A percentile compares a stretch with the other conserved stretches of the same genome.
Evolutionary conservation across 2,888 invertebrate species (phyloP).

Genomic region (Epicampocera succincta): DNA sequence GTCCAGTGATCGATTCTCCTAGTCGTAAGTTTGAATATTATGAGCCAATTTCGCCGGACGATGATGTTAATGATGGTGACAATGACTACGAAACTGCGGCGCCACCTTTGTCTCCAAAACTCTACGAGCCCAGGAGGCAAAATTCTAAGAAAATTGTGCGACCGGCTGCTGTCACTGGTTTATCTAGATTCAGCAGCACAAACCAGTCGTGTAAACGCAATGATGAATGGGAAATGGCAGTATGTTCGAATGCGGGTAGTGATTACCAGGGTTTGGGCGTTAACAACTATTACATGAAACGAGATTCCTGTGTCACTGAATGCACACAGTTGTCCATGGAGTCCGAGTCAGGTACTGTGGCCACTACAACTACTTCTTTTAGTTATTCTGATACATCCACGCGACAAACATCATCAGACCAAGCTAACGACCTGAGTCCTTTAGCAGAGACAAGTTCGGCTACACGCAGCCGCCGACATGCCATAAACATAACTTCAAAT

Average conservation of each 20-base stretch:
- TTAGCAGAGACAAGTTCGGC: slow-evolving; percentile 38
- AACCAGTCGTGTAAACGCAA: slow-evolving; percentile 56
- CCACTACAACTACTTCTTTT: slow-evolving; percentile 79
- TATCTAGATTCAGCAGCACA: slow-evolving; percentile 43
- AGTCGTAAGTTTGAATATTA: slow-evolving; percentile 80
- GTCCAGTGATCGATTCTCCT: slow-evolving; percentile 74
- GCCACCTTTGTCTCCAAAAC: slow-evolving; percentile 72
- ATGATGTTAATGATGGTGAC: slow-evolving; percentile 69
- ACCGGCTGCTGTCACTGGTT: slow-evolving; percentile 68
- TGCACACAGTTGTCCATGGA: slow-evolving; percentile 80
- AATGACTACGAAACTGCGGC: slow-evolving; percentile 72
- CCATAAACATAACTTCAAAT: slow-evolving; percentile 82
- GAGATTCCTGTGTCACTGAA: slow-evolving; percentile 81
- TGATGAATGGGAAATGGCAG: slow-evolving; percentile 76
- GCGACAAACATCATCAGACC: slow-evolving; percentile 59
- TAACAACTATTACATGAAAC: slow-evolving; percentile 75
- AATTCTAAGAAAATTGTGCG: slow-evolving; percentile 74
- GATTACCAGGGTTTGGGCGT: slow-evolving; percentile 74
- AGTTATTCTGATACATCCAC: slow-evolving; percentile 73
- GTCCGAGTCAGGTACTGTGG: slow-evolving; percentile 76
- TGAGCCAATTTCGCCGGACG: slow-evolving; percentile 79
- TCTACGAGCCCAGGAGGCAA: slow-evolving; percentile 73
- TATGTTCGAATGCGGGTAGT: slow-evolving; percentile 61
- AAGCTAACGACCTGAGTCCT: slow-evolving; percentile 48
- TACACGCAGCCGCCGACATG: slow-evolving; percentile 77